Percentiles rank a stretch among this genome's conserved stretches.
Evolutionary conservation across 2,113 vertebrate genomes (phyloP).

Genomic region (Brachypodius melanocephalos): DNA sequence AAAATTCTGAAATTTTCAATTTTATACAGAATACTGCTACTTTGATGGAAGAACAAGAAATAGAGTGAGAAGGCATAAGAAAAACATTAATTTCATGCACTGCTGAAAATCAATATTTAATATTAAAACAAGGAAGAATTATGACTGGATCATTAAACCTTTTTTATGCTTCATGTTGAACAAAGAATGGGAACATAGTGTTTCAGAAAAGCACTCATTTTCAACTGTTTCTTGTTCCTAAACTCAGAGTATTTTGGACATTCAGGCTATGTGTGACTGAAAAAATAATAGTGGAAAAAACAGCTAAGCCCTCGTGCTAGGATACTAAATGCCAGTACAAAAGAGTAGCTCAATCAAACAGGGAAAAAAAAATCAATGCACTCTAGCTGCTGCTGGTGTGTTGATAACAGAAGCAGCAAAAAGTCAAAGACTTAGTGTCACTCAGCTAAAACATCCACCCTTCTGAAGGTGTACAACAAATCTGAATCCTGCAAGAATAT

Average conservation of each 20-base stretch:
- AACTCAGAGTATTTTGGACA: neutral
- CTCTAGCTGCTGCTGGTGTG: neutral
- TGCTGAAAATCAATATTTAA: neutral
- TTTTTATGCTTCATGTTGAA: neutral
- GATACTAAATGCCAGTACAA: neutral
- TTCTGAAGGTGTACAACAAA: neutral
- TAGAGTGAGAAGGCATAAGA: neutral
- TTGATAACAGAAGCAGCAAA: neutral
- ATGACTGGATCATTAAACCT: neutral
- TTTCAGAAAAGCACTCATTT: neutral
- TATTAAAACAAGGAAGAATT: neutral
- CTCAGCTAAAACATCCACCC: neutral
- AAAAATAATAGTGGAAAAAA: neutral
- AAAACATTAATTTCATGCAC: neutral
- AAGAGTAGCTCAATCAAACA: neutral
- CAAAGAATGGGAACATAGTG: neutral
- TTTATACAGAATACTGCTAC: neutral
- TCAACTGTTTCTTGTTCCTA: neutral
- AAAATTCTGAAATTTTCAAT: neutral
- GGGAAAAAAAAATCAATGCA: neutral
- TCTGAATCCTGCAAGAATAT: neutral
- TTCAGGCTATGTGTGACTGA: neutral
- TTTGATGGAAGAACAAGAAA: constrained; percentile 1
- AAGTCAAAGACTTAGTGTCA: neutral
- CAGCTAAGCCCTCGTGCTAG: neutral